These are phyloP conservation scores for Laupala kohalensis DNA, from an alignment of 1,140 invertebrate genomes.

Conservation along the genomic window DNA sequence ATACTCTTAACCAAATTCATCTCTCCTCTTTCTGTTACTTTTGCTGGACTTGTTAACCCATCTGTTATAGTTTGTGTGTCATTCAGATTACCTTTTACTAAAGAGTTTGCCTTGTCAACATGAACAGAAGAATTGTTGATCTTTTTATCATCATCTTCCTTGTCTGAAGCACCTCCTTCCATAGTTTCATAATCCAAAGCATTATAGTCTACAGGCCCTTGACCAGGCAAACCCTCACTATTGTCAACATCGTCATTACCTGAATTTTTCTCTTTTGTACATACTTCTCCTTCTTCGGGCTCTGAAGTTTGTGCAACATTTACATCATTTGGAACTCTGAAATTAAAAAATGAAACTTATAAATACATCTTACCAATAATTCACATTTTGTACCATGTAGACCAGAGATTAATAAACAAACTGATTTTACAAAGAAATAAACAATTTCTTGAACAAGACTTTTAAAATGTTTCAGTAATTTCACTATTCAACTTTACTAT, in stretches of 20 bases:
- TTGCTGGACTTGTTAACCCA: no score
- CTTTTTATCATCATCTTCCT: conserved; percentile 3
- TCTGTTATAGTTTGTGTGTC: no score
- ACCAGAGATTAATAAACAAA: not conserved
- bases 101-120: no score
- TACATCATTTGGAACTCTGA: not conserved
- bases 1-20: no score
- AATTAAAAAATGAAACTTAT: no score
- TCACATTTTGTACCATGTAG: not conserved
- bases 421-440: not conserved
- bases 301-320: not conserved
- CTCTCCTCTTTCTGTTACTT: no score
- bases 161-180: conserved; percentile 10
- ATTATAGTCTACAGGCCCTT: conserved; percentile 14
- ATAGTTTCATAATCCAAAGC: conserved; percentile 17
- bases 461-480: not conserved
- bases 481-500: no score
- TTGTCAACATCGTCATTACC: conserved; percentile 18
- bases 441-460: not conserved
- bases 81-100: no score
- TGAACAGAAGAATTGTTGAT: not conserved
- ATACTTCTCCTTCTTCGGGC: not conserved
- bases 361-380: not conserved
- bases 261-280: conserved; percentile 9
- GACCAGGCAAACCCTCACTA: conserved; percentile 3